phyloP scores from a whole-genome alignment of 2,797 vertebrate species.

The Bovichtus variegatus region DNA sequence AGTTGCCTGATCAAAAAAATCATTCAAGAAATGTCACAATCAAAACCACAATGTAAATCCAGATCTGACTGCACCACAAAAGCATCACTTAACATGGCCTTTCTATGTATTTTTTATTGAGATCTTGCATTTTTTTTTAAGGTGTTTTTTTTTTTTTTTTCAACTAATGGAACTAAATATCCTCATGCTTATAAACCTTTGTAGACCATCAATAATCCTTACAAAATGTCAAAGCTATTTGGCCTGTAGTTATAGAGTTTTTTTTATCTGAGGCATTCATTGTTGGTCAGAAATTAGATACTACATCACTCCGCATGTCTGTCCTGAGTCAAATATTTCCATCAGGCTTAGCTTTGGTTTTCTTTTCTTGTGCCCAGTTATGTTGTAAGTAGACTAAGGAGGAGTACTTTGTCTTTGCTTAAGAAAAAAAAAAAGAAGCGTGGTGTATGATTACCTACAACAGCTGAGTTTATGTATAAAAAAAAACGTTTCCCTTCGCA shows the following conservation, averaged over 20 bases:
- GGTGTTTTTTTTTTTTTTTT: neutral
- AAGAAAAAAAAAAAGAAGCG: neutral
- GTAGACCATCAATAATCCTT: neutral
- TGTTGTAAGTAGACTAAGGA: neutral
- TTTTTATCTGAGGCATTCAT: neutral
- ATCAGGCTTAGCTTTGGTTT: neutral
- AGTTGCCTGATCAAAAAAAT: neutral
- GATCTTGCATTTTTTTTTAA: neutral
- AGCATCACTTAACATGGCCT: neutral
- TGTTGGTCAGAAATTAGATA: neutral
- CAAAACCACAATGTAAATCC: neutral
- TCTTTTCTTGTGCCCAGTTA: neutral
- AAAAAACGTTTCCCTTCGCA: neutral
- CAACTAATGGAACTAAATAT: neutral
- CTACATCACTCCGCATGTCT: neutral
- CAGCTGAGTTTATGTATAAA: conserved; percentile 28
- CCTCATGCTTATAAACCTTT: neutral
- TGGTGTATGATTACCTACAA: neutral
- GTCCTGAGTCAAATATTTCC: neutral
- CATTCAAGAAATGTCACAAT: neutral
- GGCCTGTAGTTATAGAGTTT: too few species aligned
- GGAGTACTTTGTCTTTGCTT: neutral
- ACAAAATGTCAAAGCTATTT: too few species aligned
- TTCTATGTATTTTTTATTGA: neutral
- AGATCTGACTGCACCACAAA: neutral